phyloP scores from a whole-genome alignment of 2,113 vertebrate genomes.

The Anas platyrhynchos region DNA sequence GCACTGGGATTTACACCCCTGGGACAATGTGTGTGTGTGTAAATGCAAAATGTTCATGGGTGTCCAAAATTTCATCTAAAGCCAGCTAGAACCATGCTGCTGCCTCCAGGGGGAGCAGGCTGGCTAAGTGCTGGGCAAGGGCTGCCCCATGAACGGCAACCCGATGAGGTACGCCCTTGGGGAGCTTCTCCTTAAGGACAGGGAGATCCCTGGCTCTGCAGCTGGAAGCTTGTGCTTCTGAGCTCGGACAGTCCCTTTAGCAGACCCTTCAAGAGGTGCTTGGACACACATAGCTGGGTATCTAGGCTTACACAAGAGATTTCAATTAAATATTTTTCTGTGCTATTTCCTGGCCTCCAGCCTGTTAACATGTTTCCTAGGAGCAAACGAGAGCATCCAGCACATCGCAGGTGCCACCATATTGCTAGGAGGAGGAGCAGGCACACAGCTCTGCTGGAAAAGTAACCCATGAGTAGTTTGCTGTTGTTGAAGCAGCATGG shows the following conservation, averaged over 20 bases:
- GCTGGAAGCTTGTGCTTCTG: neutral
- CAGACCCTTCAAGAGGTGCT: fast-evolving
- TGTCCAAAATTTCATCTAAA: neutral
- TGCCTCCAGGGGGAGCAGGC: neutral
- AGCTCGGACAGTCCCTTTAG: fast-evolving
- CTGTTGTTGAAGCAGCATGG: neutral
- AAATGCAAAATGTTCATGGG: fast-evolving
- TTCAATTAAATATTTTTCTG: neutral
- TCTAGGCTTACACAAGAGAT: neutral
- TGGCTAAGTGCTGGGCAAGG: neutral
- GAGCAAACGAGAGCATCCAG: neutral
- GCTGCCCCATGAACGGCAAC: neutral
- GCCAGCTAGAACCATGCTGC: fast-evolving
- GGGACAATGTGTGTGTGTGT: fast-evolving
- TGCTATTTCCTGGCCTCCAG: neutral
- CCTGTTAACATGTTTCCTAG: neutral
- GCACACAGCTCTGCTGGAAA: neutral
- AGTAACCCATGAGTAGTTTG: neutral
- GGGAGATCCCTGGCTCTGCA: neutral
- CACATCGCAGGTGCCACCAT: fast-evolving
- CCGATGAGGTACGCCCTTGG: neutral
- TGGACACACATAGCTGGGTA: fast-evolving
- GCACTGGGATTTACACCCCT: neutral
- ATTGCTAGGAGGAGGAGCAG: neutral
- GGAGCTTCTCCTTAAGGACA: neutral